Percentiles rank a stretch among this genome's conserved stretches.
Evolutionary conservation across 64 coral and sea anemone species (phyloP).

Genomic region (Stylophora pistillata): DNA sequence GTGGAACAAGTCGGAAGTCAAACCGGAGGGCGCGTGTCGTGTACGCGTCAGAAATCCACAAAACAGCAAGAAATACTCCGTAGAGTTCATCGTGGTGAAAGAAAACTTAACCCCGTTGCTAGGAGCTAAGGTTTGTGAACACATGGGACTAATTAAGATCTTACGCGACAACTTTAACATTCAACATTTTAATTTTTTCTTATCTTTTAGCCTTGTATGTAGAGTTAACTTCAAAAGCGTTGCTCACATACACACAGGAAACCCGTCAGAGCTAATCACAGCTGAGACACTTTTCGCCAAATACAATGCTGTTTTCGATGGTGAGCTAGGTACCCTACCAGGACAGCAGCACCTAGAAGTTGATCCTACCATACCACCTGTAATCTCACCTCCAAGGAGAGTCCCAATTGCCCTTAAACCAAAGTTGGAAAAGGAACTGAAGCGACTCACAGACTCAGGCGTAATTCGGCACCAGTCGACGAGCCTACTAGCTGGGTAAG

Average conservation of each 20-base stretch:
- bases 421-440: conserved; percentile 25
- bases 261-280: conserved; percentile 17
- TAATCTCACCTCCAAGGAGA: conserved; percentile 12
- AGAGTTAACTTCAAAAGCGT: too few species aligned
- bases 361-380: not conserved
- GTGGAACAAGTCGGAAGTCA: conserved; percentile 48
- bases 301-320: conserved; percentile 7
- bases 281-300: not conserved
- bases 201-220: too few species aligned
- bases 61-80: conserved; percentile 29
- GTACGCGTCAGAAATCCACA: conserved; percentile 40
- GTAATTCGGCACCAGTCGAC: conserved; percentile 30
- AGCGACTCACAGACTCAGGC: not conserved
- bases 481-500: too few species aligned
- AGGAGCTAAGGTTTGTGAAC: too few species aligned
- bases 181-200: too few species aligned
- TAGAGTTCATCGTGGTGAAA: conserved; percentile 47
- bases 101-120: conserved; percentile 38
- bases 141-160: conserved; percentile 40
- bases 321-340: not conserved
- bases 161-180: too few species aligned
- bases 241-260: too few species aligned
- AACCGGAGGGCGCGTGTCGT: not conserved
- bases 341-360: not conserved
- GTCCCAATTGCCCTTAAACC: conserved; percentile 44